Conservation (phyloP, 37 sponge, comb jelly and placozoan species). For the Chondrilla cf. caribensis region DNA sequence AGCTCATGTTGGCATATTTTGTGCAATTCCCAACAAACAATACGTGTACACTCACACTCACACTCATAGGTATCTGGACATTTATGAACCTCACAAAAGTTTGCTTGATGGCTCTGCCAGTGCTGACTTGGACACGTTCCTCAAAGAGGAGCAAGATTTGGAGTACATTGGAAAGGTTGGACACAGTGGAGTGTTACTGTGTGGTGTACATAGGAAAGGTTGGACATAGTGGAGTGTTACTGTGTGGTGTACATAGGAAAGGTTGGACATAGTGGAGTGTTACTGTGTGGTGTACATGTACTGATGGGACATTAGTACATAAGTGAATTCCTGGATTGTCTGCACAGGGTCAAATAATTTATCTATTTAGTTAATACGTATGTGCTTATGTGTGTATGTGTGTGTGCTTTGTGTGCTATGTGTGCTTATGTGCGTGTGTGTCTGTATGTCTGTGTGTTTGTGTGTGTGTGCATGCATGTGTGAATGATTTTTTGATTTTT, state of each 20-base stretch:
- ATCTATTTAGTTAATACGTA: no score
- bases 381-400: background rate
- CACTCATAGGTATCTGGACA: background rate
- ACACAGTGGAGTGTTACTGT: no score
- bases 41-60: no score
- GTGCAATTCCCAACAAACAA: no score
- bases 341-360: no score
- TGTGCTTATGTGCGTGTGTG: no score
- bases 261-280: background rate
- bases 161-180: constrained; percentile 57
- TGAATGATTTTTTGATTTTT: background rate
- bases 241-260: background rate
- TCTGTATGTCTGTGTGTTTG: background rate
- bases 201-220: background rate
- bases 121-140: constrained; percentile 67
- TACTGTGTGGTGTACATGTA: background rate
- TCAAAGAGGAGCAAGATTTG: constrained; percentile 76
- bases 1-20: background rate
- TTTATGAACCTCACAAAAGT: constrained; percentile 56
- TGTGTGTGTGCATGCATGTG: background rate
- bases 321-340: no score
- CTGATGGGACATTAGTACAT: background rate
- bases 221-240: background rate
- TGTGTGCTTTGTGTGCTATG: no score
- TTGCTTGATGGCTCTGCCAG: constrained; percentile 78